Evolutionary conservation across 2,888 invertebrate genomes (phyloP).

Genomic region (Catocala nupta): DNA sequence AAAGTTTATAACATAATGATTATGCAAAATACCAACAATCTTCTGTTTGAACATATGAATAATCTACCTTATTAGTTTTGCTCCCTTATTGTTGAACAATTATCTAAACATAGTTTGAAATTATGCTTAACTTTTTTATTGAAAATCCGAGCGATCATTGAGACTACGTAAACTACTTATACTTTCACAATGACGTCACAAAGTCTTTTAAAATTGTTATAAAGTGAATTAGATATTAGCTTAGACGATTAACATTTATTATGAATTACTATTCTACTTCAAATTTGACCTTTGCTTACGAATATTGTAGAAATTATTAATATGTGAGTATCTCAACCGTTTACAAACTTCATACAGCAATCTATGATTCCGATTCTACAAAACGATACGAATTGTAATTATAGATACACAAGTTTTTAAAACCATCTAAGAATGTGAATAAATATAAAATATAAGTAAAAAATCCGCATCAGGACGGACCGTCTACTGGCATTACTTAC

Average conservation of each 20-base stretch:
- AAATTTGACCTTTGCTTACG: constrained; percentile 33
- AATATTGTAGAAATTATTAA: constrained; percentile 27
- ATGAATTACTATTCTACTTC: constrained; percentile 43
- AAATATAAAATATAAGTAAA: constrained; percentile 57
- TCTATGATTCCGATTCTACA: constrained; percentile 21
- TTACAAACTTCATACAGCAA: constrained; percentile 19
- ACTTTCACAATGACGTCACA: constrained; percentile 1
- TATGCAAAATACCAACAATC: constrained; percentile 10
- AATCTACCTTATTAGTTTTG: constrained; percentile 9
- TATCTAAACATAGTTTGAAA: background rate
- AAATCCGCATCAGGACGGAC: constrained; percentile 79
- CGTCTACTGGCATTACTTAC: constrained; percentile 71
- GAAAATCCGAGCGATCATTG: background rate
- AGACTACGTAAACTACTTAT: constrained; percentile 5
- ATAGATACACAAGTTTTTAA: constrained; percentile 19
- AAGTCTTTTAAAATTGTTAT: constrained; percentile 22
- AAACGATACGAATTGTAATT: constrained; percentile 24
- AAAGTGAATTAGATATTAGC: constrained; percentile 31
- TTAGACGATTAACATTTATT: constrained; percentile 32
- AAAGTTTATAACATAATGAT: background rate
- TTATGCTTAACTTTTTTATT: background rate
- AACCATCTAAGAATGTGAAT: constrained; percentile 27
- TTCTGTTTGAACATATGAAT: background rate
- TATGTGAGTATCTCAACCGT: constrained; percentile 24
- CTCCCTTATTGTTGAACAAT: constrained; percentile 1